Evolutionary conservation across 1,140 invertebrate genomes (phyloP).

Genomic region (Papilio xuthus): DNA sequence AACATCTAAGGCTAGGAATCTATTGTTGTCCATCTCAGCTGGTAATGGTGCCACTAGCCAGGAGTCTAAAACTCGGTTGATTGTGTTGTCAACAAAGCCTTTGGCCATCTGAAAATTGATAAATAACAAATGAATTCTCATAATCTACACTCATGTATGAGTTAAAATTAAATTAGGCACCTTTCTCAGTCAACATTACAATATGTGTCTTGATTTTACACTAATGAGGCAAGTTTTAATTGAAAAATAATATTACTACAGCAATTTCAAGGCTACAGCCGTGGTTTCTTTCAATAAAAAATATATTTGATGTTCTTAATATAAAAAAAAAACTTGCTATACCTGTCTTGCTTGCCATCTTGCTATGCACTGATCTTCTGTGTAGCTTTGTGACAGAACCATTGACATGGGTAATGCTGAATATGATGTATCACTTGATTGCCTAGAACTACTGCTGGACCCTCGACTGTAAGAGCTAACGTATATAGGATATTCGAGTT

Average conservation of each 20-base stretch:
- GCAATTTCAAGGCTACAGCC: background rate
- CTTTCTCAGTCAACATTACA: background rate
- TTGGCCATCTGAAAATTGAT: conserved; percentile 81
- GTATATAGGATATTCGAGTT: conserved; percentile 66
- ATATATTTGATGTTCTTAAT: background rate
- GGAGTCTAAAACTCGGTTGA: conserved; percentile 86
- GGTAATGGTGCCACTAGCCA: conserved; percentile 81
- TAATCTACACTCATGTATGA: background rate
- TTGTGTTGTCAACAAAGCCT: conserved; percentile 87
- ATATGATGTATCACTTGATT: conserved; percentile 46
- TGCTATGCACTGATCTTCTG: conserved; percentile 81
- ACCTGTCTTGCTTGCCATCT: conserved; percentile 87
- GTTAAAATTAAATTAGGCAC: background rate
- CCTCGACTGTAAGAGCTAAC: conserved; percentile 57
- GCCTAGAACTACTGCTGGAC: conserved; percentile 46
- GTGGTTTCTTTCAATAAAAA: background rate
- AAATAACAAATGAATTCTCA: conserved; percentile 34
- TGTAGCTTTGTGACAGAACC: conserved; percentile 54
- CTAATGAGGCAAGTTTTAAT: background rate
- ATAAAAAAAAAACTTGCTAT: conserved; percentile 40
- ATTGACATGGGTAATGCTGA: conserved; percentile 51
- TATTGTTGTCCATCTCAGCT: conserved; percentile 62
- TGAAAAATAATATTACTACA: no score
- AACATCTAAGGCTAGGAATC: conserved; percentile 76
- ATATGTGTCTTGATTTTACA: background rate